Conservation (phyloP, 2,113 vertebrate species). For the Shinisaurus crocodilurus region DNA sequence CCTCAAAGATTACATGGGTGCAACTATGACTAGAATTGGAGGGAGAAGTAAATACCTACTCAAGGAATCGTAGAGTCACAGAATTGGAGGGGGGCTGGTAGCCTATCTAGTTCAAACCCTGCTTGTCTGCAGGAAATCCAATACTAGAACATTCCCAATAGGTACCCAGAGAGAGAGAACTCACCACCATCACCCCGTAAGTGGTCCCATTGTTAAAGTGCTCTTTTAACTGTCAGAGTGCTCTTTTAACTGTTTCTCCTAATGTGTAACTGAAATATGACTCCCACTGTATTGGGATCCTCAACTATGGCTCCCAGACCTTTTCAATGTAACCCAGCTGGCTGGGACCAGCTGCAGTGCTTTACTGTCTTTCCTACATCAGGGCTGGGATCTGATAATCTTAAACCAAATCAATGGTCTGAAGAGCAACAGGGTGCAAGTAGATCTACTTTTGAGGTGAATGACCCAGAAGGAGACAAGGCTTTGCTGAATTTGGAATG, state of each 20-base stretch:
- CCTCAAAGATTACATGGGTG: not conserved
- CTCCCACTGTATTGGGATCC: not conserved
- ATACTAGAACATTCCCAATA: not conserved
- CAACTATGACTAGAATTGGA: not conserved
- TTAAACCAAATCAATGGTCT: not conserved
- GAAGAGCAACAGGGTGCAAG: not conserved
- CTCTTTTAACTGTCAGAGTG: not conserved
- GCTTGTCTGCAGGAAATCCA: not conserved
- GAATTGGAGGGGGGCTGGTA: not conserved
- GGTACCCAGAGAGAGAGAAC: not conserved
- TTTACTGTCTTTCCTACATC: not conserved
- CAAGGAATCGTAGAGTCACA: not conserved
- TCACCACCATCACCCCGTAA: not conserved
- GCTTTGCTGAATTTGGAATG: not conserved
- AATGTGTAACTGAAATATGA: not conserved
- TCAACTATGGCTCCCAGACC: not conserved
- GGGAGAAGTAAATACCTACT: not conserved
- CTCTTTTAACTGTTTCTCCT: not conserved
- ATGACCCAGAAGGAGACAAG: not conserved
- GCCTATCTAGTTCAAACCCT: not conserved
- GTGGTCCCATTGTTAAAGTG: not conserved
- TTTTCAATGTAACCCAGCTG: not conserved
- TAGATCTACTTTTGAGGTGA: not conserved
- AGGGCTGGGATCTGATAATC: not conserved
- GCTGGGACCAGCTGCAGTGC: not conserved